Evolutionary conservation across 2,888 invertebrate genomes (phyloP).

Genomic region (Adineta ricciae): DNA sequence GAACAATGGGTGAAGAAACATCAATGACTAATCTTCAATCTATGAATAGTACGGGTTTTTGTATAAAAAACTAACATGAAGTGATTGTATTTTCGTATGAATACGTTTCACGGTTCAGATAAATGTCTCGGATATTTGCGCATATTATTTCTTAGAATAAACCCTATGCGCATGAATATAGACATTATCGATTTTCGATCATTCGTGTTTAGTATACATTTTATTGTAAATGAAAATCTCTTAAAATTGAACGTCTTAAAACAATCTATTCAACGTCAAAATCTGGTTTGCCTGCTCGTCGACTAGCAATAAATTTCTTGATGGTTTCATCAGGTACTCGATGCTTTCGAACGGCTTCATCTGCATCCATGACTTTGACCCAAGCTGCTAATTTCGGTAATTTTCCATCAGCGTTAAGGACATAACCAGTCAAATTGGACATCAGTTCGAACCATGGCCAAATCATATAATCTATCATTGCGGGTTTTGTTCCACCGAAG

Average conservation of each 20-base stretch:
- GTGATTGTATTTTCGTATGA: not conserved
- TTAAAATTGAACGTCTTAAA: too few species aligned
- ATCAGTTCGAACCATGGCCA: constrained; percentile 45
- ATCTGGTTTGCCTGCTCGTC: constrained; percentile 37
- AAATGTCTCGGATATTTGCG: not conserved
- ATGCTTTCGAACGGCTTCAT: constrained; percentile 39
- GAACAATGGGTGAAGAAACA: not conserved
- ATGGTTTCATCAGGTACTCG: constrained; percentile 36
- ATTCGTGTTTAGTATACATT: too few species aligned
- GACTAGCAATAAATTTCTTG: constrained; percentile 37
- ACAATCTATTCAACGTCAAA: constrained; percentile 37
- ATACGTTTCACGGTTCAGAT: not conserved
- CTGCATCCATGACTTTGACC: constrained; percentile 38
- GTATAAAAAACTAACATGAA: not conserved
- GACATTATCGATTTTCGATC: too few species aligned
- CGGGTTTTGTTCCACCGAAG: constrained; percentile 36
- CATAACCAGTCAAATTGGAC: constrained; percentile 36
- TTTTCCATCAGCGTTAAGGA: constrained; percentile 31
- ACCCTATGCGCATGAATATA: too few species aligned
- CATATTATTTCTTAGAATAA: not conserved
- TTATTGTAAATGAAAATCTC: too few species aligned
- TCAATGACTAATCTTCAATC: not conserved
- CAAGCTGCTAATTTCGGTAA: constrained; percentile 37
- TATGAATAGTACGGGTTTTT: not conserved
- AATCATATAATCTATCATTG: constrained; percentile 41